Conservation (phyloP, 2,113 vertebrate genomes). For the Halichoerus grypus region DNA sequence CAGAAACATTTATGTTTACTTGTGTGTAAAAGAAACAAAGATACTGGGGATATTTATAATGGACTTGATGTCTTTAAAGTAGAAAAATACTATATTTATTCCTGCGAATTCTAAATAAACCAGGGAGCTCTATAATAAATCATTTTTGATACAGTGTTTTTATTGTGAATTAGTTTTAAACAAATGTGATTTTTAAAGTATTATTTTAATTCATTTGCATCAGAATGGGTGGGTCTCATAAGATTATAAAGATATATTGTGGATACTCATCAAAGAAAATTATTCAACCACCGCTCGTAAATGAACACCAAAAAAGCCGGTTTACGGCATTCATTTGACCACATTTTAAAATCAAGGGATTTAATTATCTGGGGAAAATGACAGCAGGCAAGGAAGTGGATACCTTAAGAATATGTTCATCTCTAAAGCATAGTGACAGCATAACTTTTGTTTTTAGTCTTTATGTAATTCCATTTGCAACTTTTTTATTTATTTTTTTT, state of each 20-base stretch:
- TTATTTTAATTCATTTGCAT: slow-evolving; percentile 8
- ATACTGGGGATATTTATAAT: slow-evolving; percentile 10
- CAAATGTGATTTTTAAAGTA: not conserved
- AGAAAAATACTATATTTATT: slow-evolving; percentile 17
- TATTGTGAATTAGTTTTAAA: slow-evolving; percentile 55
- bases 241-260: not conserved
- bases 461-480: not conserved
- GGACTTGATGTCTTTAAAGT: not conserved
- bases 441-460: not conserved
- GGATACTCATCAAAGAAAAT: slow-evolving; percentile 30
- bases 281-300: not conserved
- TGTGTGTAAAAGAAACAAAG: slow-evolving; percentile 22
- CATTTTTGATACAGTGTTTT: not conserved
- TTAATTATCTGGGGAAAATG: not conserved
- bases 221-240: not conserved
- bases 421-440: not conserved
- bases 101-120: slow-evolving; percentile 32
- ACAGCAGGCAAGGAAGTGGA: not conserved
- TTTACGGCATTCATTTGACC: not conserved
- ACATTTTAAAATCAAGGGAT: slow-evolving; percentile 39
- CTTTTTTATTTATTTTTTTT: not conserved
- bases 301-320: not conserved
- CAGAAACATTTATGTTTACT: not conserved
- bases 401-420: not conserved
- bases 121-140: not conserved